Evolutionary conservation across 2,113 vertebrate genomes (phyloP), one percentile per base, ranked within the genome.

Genomic region (Spea bombifrons): DNA sequence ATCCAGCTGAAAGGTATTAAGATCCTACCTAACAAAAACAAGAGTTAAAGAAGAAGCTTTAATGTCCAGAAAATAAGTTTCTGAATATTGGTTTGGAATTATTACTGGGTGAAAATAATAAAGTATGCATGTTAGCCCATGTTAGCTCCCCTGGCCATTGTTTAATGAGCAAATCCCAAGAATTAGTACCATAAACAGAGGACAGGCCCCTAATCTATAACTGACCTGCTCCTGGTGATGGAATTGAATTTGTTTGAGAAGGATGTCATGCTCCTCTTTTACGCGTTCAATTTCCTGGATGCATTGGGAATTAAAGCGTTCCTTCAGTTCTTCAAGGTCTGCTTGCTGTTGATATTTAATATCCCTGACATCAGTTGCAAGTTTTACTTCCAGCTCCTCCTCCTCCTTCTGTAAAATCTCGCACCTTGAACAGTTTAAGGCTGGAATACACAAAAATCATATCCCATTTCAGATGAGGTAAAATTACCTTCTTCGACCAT

Each of bases 331-430:
- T 76, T 83, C 90, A 77, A 97, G 91, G 86, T 97, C 93, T 8
- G 87, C 86, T 87, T 88, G 89, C 87, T 99, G 95, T 87, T 91
- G 88, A 83, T 83, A 83, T 65, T 83, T 90, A 80, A 97, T 86
- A 67, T 83, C 86, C 84, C 83, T 88, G 85, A 94, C 90, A 88
- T 96, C 90, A 7, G 89, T 87, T 88, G 96, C 90, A 13, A 95
- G 96, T 69, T 80, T 83, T 43, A 79, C 84, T 90, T 98, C 94
- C 94, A 95, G 84, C 66, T 94, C 91, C 84, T 93, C 92, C 88
- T 96, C 97, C 92, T 99, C 95, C 57, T 87, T 90, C 86, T 94
- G 95, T 15, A 99, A 86, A 72, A 90, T 90, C 92, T 96, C 94
- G 83, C 94, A 96, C 82, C 87, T 92, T 0, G 83, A 89, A 0